Base-by-base conservation (phyloP, 2,797 vertebrate genomes). In the Thripadectes ignobilis region DNA sequence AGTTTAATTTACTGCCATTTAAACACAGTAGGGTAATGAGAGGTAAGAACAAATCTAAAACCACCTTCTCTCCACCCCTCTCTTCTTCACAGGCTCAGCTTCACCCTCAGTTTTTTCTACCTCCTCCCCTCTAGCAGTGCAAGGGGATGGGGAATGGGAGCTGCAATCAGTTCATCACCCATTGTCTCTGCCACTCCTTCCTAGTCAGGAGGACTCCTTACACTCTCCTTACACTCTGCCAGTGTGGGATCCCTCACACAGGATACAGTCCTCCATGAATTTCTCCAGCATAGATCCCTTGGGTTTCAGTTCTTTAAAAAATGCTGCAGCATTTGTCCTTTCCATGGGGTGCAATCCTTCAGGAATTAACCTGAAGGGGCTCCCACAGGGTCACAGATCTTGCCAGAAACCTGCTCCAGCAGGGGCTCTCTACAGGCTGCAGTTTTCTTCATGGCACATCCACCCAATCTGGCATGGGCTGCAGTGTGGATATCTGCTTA, bases 161-260 rank as follows among this genome's bases (percentile, higher is more conserved):
- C 32, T 76, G 16, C 0, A 0, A 54, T 43, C 19, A 55, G 27
- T 26, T 91, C 32, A 81, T 74, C 26, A 52, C 0, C 0, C 3
- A 4, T 36, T 36, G 7, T 36, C 16, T 84, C 22, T 94, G 41
- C 7, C 0, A 2, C 1, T 62, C 39, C 38, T 63, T 78, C 29
- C 10, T 36, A 10, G 26, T 34, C 24, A 46, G 24, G 8, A n/a
- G 0, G 0, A 58, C 29, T 55, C 19, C 17, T 58, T 49, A 27
- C 4, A 43, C 10, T 66, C 27, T 73, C 68, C 8, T 43, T 43
- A 43, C 39, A 12, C 11, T 36, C 10, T 17, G 45, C 29, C 59
- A 85, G 6, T 9, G 10, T 34, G 38, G 22, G 9, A 38, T 58
- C 10, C 4, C 3, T 67, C 9, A 16, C 6, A 19, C 7, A 12